phyloP scores from a whole-genome alignment of 2,888 invertebrate genomes.

The Drosophila merina region DNA sequence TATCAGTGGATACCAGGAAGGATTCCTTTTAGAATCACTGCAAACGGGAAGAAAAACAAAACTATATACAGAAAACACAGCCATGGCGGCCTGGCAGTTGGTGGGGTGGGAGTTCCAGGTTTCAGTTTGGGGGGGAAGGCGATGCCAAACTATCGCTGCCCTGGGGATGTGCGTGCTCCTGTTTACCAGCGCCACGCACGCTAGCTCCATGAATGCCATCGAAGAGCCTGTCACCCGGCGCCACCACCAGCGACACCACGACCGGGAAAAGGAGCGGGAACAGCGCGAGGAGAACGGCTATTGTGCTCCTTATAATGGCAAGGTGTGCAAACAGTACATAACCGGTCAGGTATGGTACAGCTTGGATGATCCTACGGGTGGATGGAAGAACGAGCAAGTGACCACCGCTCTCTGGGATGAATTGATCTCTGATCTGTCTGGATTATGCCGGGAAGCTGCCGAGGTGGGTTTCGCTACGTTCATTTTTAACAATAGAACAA shows the following conservation, averaged over 20 bases:
- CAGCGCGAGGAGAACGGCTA: slow-evolving; percentile 86
- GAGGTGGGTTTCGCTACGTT: too few species aligned
- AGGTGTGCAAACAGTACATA: slow-evolving; percentile 89
- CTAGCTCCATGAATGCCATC: slow-evolving; percentile 71
- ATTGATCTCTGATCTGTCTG: slow-evolving; percentile 90
- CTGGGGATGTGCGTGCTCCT: slow-evolving; percentile 73
- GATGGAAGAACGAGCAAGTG: slow-evolving; percentile 93
- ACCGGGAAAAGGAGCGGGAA: slow-evolving; percentile 51
- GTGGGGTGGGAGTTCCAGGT: slow-evolving; percentile 9
- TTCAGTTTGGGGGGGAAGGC: slow-evolving; percentile 5
- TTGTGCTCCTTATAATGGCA: slow-evolving; percentile 94
- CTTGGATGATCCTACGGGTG: slow-evolving; percentile 86
- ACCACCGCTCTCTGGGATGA: slow-evolving; percentile 93
- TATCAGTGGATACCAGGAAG: slow-evolving; percentile 1
- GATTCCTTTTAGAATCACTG: slow-evolving; percentile 5
- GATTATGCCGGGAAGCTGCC: slow-evolving; percentile 94
- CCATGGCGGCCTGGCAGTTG: slow-evolving; percentile 55
- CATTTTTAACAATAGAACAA: too few species aligned
- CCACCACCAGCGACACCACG: slow-evolving; percentile 73
- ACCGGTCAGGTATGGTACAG: slow-evolving; percentile 92
- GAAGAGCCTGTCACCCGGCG: slow-evolving; percentile 62
- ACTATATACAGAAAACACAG: slow-evolving; percentile 48
- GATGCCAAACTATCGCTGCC: slow-evolving; percentile 34
- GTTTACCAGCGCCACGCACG: slow-evolving; percentile 68
- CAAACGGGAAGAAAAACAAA: slow-evolving; percentile 14